These are phyloP conservation scores for Mimas tiliae DNA, from an alignment of 2,888 invertebrate genomes.

Conservation along the genomic window DNA sequence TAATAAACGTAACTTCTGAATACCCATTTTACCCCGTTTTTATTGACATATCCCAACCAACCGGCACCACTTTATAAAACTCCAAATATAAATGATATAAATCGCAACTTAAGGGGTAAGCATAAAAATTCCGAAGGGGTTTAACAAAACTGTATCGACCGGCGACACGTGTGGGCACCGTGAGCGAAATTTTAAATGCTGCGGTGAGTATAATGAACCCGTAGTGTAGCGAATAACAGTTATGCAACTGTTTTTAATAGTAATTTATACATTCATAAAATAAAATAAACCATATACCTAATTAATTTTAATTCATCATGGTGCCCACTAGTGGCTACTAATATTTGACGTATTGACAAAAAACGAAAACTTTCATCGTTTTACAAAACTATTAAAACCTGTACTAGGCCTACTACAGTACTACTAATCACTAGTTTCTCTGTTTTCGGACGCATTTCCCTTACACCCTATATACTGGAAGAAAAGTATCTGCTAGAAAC, in stretches of 20 bases:
- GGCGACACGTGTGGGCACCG: slow-evolving; percentile 58
- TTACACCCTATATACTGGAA: too few species aligned
- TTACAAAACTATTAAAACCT: too few species aligned
- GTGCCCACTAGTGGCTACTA: too few species aligned
- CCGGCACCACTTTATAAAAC: slow-evolving; percentile 2
- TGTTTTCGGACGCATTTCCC: too few species aligned
- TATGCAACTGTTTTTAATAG: not conserved
- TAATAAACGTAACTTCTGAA: not conserved
- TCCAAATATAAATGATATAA: slow-evolving; percentile 23
- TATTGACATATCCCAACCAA: slow-evolving; percentile 5
- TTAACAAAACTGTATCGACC: slow-evolving; percentile 53
- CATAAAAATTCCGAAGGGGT: slow-evolving; percentile 57
- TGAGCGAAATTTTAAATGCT: slow-evolving; percentile 58
- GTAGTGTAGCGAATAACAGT: not conserved
- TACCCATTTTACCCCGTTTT: not conserved
- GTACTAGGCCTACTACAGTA: too few species aligned
- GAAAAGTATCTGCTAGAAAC: too few species aligned
- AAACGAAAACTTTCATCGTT: too few species aligned
- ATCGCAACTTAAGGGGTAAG: slow-evolving; percentile 29
- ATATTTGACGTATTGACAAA: too few species aligned
- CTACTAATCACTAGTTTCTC: too few species aligned
- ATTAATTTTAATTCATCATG: too few species aligned
- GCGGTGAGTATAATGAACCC: slow-evolving; percentile 22
- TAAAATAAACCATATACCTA: too few species aligned
- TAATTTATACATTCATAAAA: too few species aligned